Base-by-base conservation (phyloP, 2,797 vertebrate species). In the Cuniculus paca region DNA sequence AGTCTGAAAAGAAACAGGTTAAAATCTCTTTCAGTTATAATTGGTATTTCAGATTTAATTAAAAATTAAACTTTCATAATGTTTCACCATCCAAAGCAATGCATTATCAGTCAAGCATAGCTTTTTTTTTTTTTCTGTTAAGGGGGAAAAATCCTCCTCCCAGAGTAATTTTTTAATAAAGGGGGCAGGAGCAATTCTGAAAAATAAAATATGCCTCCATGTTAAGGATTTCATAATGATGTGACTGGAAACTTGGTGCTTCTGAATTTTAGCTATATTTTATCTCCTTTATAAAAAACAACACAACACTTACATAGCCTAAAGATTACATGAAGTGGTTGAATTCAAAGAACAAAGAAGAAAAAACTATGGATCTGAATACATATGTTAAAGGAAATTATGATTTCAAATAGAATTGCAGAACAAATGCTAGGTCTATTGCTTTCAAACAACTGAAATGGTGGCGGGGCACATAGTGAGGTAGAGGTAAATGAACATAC, bases 21-120 rank as follows among this genome's bases (percentile, higher is more conserved):
- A 99, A 99, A 99, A 99, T 99, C 98, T 99, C 98, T 99, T 99
- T 99, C 98, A 98, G 98, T 99, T 99, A 99, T 99, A 99, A 99
- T 99, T 99, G 98, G 98, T 99, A 99, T 99, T 99, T 99, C 99
- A 99, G 98, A 99, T 99, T 99, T 99, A 99, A 99, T 99, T 99
- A 99, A 99, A 99, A 99, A 99, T 99, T 99, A 99, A 99, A 99
- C 99, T 99, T 99, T 99, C 99, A 99, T 99, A 99, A 99, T 99
- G 99, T 99, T 99, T 99, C 98, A 98, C 98, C 98, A 99, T 99
- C 98, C 99, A 99, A 98, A 99, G 99, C 98, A 98, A 99, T 98
- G 99, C 99, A 98, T 99, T 98, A 99, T 98, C 99, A 99, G 98
- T 99, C 98, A 99, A 99, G 98, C 98, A 97, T 98, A 97, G 98